These are phyloP conservation scores for Leuciscus idus DNA, from an alignment of 2,113 vertebrate genomes.

Conservation along the genomic window DNA sequence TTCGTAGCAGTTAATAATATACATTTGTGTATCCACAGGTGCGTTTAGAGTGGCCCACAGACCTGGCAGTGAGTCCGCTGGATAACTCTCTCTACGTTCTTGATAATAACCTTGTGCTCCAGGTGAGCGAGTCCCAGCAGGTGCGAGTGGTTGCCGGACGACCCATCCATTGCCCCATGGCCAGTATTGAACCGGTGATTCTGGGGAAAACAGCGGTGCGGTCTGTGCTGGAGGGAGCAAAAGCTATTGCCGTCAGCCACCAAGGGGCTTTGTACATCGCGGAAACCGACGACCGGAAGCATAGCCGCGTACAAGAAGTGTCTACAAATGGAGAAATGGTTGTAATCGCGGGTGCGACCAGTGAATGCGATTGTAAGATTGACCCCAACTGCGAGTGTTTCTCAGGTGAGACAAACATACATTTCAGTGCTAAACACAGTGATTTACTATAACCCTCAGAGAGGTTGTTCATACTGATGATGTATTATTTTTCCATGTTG, in stretches of 20 bases:
- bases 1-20: background rate
- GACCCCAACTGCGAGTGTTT: conserved; percentile 98
- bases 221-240: conserved; percentile 88
- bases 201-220: conserved; percentile 91
- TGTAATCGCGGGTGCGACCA: conserved; percentile 88
- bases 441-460: background rate
- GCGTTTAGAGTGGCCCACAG: conserved; percentile 95
- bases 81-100: conserved; percentile 96
- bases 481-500: background rate
- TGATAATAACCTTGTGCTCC: conserved; percentile 98
- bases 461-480: background rate
- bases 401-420: conserved; percentile 80
- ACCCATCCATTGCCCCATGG: conserved; percentile 96
- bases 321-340: conserved; percentile 95
- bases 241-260: conserved; percentile 93
- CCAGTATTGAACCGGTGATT: conserved; percentile 89
- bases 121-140: conserved; percentile 88
- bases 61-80: conserved; percentile 92
- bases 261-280: conserved; percentile 91
- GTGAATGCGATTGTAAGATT: conserved; percentile 98
- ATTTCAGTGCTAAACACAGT: background rate
- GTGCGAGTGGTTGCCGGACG: conserved; percentile 93
- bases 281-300: conserved; percentile 94
- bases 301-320: conserved; percentile 97
- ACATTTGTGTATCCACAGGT: conserved; percentile 78